A percentile compares a stretch with the other conserved stretches of the same genome.
Evolutionary conservation across 2,888 invertebrate genomes (phyloP).

Genomic region (Lasioglossum malachurum): DNA sequence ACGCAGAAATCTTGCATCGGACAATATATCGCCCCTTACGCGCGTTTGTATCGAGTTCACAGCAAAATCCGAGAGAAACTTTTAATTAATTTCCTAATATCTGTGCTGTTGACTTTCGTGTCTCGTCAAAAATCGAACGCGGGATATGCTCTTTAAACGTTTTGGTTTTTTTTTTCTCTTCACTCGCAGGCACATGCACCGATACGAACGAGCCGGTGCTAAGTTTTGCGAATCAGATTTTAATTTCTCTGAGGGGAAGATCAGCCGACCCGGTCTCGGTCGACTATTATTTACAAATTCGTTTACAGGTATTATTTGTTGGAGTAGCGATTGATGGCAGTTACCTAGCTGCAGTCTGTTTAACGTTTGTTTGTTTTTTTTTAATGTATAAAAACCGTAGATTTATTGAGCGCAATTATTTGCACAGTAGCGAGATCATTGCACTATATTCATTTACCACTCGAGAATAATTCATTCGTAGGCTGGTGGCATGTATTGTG

Average conservation of each 20-base stretch:
- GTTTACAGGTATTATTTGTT: conserved; percentile 67
- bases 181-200: conserved; percentile 59
- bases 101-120: conserved; percentile 54
- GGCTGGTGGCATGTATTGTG: conserved; percentile 59
- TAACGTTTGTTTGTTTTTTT: conserved; percentile 59
- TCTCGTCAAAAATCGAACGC: conserved; percentile 31
- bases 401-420: conserved; percentile 82
- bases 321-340: conserved; percentile 80
- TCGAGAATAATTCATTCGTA: conserved; percentile 57
- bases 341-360: conserved; percentile 83
- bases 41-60: conserved; percentile 40
- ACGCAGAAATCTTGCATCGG: conserved; percentile 58
- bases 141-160: conserved; percentile 38
- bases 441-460: conserved; percentile 76
- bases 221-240: conserved; percentile 70
- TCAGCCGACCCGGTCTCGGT: conserved; percentile 58
- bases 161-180: conserved; percentile 13
- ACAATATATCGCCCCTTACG: conserved; percentile 47
- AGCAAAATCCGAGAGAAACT: conserved; percentile 48
- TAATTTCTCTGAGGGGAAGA: conserved; percentile 64
- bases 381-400: conserved; percentile 82
- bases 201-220: conserved; percentile 65
- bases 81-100: conserved; percentile 44
- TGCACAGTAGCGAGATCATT: conserved; percentile 81
- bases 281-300: conserved; percentile 78